Evolutionary conservation across 37 sponge, comb jelly and placozoan species (phyloP), one percentile per base, ranked within the genome.

Genomic region (Aplysina aerophoba): DNA sequence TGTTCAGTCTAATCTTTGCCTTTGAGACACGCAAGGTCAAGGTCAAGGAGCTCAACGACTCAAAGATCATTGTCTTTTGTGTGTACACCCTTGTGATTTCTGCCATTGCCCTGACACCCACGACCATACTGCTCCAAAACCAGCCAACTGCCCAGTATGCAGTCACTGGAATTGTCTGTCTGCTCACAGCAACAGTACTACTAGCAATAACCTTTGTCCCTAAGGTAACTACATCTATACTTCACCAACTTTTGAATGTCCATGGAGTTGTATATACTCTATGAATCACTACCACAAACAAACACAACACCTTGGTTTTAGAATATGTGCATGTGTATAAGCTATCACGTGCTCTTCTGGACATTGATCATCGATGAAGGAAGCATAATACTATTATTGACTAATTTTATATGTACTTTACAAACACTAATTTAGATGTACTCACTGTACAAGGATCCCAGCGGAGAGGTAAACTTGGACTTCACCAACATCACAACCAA

Each of bases 1-100:
- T 91, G 35, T 54, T 84, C 22, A 87, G 91, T 69, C 69, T 87
- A 15, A 84, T 87, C 65, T 87, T 91, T 72, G 91, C 91, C 25
- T 91, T 87, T 80, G 91, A 91, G 75, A 91, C 91, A 40, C 58
- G 91, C 15, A 87, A 86, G 33, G 81, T 91, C 20, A 87, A 87
- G 50, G 61, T 87, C 24, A 69, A 75, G 21, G 65, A 87, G 16
- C 80, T 91, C 62, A 91, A 91, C 71, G 91, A 91, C 38, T 91
- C 91, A 58, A 83, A 77, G 50, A 20, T 91, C 54, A 87, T 91
- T 69, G 87, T 74, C 53, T 83, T 85, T 77, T 87, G 85, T 35
- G 88, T 91, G n/a, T 91, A 91, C 38, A 53, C 85, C 13, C 81
- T 85, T 55, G 92, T 88, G 33, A 50, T 88, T 4, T 56, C 87